These are phyloP conservation scores for Torymus auratus DNA, from an alignment of 2,888 invertebrate species.

Conservation along the genomic window DNA sequence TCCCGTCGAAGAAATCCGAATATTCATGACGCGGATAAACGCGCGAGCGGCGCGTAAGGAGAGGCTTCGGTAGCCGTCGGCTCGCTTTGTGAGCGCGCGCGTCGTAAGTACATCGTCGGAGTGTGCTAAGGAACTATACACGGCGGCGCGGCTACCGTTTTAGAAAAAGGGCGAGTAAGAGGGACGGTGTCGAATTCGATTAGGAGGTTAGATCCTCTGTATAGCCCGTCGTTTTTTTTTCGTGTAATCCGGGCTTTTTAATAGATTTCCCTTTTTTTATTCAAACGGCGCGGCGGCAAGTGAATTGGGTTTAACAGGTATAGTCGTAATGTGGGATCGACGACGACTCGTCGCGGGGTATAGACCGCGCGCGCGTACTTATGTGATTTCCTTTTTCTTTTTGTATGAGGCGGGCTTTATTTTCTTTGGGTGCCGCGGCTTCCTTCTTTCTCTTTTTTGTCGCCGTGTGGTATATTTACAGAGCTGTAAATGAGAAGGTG, in stretches of 20 bases:
- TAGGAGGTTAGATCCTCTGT: slow-evolving; percentile 27
- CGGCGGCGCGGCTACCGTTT: background rate
- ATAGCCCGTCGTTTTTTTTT: slow-evolving; percentile 48
- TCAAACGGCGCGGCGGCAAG: no score
- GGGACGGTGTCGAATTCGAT: slow-evolving; percentile 18
- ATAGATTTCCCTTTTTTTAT: slow-evolving; percentile 14
- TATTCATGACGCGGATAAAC: slow-evolving; percentile 56
- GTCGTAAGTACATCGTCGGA: background rate
- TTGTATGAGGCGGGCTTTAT: no score
- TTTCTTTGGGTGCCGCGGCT: no score
- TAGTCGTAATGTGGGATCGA: no score
- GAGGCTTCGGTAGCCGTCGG: background rate
- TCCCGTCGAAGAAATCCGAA: slow-evolving; percentile 30
- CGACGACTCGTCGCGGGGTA: no score
- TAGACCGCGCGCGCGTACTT: no score
- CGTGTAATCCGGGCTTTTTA: slow-evolving; percentile 25
- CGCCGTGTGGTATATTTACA: background rate
- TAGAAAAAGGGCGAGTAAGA: background rate
- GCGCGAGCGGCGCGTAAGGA: slow-evolving; percentile 14
- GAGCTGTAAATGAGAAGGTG: background rate
- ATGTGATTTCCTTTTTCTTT: no score
- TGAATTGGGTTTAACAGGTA: no score
- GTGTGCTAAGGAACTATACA: slow-evolving; percentile 4
- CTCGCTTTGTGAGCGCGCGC: background rate
- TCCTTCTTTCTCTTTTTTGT: no score